Evolutionary conservation across 2,797 vertebrate species (phyloP), one percentile per base, ranked within the genome.

Genomic region (Danio jaintianensis): DNA sequence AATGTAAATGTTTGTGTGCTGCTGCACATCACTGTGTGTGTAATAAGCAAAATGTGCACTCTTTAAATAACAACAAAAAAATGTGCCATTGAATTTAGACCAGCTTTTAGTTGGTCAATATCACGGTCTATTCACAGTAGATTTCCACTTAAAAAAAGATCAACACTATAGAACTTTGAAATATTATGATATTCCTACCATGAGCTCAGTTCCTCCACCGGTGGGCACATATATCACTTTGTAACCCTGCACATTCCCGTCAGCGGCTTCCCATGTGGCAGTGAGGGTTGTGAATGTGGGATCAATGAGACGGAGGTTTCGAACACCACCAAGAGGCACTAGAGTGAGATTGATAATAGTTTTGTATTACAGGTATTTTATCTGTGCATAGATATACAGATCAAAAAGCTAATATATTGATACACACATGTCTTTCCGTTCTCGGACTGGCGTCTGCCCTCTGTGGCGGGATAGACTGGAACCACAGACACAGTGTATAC

Each of bases 201-300:
- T 87, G 1, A 93, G 85, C 86, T 93, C 90, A 56, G 93, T 87
- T 18, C 98, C 98, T 50, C 98, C 97, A 0, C 89, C 89, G 0
- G 85, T 90, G 16, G 97, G 96, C 29, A 88, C 84, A 64, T 98
- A 99, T 88, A 97, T 93, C 6, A 99, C 94, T 82, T 96, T 96
- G 87, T 99, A 99, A 9, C 98, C 97, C 83, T 96, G 97, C 20
- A 99, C 98, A 40, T 97, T 96, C 0, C 98, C 97, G 0, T 96
- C 97, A 0, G 97, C 98, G 0, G 96, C 94, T 15, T 96, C 93
- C 98, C 98, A 99, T 73, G 85, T 90, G 0, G 97, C 97, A 0
- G 94, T 96, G 62, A 99, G 96, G 4, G 96, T 96, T 40, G 96
- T 97, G 87, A 97, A 96, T 80, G 96, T 97, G 12, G 96, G 95